Evolutionary conservation across 2,113 vertebrate species (phyloP).

Genomic region (Bostrychus sinensis): DNA sequence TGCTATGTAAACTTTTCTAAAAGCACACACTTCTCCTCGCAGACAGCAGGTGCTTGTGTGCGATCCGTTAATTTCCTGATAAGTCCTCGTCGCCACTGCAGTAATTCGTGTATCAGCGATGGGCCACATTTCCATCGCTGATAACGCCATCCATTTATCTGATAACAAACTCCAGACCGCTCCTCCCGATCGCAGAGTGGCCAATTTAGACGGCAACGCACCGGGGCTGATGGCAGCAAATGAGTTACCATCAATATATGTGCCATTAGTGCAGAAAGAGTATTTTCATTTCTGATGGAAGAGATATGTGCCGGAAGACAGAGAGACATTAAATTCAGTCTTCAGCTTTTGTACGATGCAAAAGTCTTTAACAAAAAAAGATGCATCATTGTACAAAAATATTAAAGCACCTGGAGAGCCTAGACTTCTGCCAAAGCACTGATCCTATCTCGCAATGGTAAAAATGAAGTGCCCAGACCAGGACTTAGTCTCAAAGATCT

Average conservation of each 20-base stretch:
- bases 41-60: not conserved
- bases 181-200: conserved; percentile 16
- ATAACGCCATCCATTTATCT: conserved; percentile 13
- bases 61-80: conserved; percentile 12
- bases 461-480: too few species aligned
- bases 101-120: conserved; percentile 20
- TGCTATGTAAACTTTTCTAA: too few species aligned
- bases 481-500: too few species aligned
- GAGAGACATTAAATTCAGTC: too few species aligned
- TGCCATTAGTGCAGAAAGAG: not conserved
- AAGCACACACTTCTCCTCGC: too few species aligned
- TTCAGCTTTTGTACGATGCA: too few species aligned
- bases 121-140: conserved; percentile 13
- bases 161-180: conserved; percentile 28
- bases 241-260: conserved; percentile 16
- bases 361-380: too few species aligned
- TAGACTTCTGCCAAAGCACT: too few species aligned
- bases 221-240: conserved; percentile 12
- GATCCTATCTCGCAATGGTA: too few species aligned
- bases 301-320: too few species aligned
- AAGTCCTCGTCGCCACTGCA: not conserved
- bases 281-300: not conserved
- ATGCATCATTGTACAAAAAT: too few species aligned
- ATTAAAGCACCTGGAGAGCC: too few species aligned
- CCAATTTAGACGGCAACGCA: not conserved